phyloP scores from a whole-genome alignment of 2,888 invertebrate genomes.

The Pammene aurita region DNA sequence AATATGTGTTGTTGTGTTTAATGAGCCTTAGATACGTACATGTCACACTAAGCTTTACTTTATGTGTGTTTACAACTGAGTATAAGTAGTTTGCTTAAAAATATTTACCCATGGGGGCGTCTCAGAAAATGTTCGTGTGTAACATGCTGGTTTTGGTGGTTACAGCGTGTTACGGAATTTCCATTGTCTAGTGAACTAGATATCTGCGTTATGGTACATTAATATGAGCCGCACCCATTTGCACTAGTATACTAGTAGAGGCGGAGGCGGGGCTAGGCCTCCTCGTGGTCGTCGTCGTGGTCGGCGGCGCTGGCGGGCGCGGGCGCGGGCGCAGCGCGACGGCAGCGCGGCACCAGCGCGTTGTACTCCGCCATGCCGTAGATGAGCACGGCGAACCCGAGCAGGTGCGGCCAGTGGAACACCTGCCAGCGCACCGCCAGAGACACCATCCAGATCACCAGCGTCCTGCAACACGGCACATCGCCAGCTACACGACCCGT shows the following conservation, averaged over 20 bases:
- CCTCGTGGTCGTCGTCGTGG: constrained; percentile 46
- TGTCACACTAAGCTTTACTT: no score
- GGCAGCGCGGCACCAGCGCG: constrained; percentile 74
- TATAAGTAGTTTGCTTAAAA: not conserved
- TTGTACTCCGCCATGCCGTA: constrained; percentile 94
- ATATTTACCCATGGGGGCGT: not conserved
- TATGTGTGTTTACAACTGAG: not conserved
- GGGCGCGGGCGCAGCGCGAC: constrained; percentile 52
- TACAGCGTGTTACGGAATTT: no score
- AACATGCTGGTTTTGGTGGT: no score
- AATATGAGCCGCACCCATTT: no score
- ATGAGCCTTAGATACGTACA: not conserved
- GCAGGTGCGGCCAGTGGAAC: constrained; percentile 90
- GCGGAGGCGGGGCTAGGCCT: constrained; percentile 30
- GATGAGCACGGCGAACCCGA: constrained; percentile 90
- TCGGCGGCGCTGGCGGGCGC: constrained; percentile 38
- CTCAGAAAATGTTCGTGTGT: no score
- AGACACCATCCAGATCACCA: constrained; percentile 95
- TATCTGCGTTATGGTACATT: no score
- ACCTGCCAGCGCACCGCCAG: constrained; percentile 89
- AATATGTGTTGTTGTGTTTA: not conserved
- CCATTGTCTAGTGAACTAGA: no score
- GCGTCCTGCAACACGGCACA: constrained; percentile 81
- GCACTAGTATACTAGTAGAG: no score
- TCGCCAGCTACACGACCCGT: no score